A percentile compares a stretch with the other conserved stretches of the same genome.
These are phyloP conservation scores for Mesaphorura yosii DNA, from an alignment of 1,140 invertebrate species.

Conservation along the genomic window DNA sequence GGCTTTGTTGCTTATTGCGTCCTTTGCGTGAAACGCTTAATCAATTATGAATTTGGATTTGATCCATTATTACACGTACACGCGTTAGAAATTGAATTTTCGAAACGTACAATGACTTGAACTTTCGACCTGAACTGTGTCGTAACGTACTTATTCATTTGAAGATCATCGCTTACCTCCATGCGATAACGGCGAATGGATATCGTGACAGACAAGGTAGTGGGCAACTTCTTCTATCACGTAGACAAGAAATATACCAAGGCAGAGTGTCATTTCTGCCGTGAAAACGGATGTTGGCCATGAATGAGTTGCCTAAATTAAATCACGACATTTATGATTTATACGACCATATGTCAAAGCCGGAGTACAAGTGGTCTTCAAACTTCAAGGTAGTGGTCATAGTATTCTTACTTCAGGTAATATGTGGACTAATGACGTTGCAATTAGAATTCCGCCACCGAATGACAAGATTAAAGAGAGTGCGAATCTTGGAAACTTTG, in stretches of 20 bases:
- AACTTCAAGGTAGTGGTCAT: too few species aligned
- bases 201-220: slow-evolving; percentile 30
- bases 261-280: slow-evolving; percentile 57
- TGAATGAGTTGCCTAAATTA: slow-evolving; percentile 28
- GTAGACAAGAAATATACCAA: slow-evolving; percentile 67
- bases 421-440: slow-evolving; percentile 68
- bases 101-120: too few species aligned
- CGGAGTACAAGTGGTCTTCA: too few species aligned
- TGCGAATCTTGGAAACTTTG: slow-evolving; percentile 28
- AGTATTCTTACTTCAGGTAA: slow-evolving; percentile 57
- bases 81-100: too few species aligned
- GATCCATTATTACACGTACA: too few species aligned
- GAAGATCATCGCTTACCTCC: slow-evolving; percentile 8
- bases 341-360: too few species aligned
- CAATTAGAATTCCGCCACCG: slow-evolving; percentile 70
- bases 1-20: too few species aligned
- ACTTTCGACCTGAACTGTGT: too few species aligned
- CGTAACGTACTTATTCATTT: too few species aligned
- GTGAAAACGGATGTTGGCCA: slow-evolving; percentile 24
- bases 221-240: slow-evolving; percentile 53
- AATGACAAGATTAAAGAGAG: slow-evolving; percentile 61
- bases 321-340: too few species aligned
- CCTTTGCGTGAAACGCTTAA: too few species aligned
- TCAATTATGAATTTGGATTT: too few species aligned
- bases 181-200: slow-evolving; percentile 28